Percentiles rank a stretch among this genome's conserved stretches.
phyloP scores from a whole-genome alignment of 1,140 invertebrate species.

The Chrysomallon squamiferum region DNA sequence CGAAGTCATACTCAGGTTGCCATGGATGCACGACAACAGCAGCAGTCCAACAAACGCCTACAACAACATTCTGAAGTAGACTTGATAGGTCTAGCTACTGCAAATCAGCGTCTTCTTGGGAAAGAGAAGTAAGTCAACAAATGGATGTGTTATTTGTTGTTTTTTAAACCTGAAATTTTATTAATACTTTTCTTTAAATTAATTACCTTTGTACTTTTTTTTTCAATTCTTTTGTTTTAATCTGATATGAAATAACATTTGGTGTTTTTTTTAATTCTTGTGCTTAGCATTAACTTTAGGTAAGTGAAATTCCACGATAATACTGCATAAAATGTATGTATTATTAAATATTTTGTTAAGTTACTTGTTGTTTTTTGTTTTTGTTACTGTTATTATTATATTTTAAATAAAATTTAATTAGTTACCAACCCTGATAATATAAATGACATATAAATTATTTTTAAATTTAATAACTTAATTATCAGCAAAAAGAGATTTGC shows the following conservation, averaged over 20 bases:
- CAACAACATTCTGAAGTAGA: constrained; percentile 8
- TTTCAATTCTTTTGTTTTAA: background rate
- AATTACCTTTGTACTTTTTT: background rate
- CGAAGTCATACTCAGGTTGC: constrained; percentile 29
- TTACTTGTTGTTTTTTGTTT: no score
- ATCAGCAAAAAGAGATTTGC: no score
- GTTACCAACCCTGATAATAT: no score
- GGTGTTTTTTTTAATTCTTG: background rate
- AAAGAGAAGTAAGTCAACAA: background rate
- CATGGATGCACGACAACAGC: constrained; percentile 6
- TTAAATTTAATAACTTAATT: no score
- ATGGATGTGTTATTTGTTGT: constrained; percentile 6
- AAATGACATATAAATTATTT: no score
- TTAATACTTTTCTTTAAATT: background rate
- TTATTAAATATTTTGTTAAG: no score
- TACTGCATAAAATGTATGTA: no score
- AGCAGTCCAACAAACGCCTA: constrained; percentile 5
- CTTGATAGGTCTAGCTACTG: constrained; percentile 11
- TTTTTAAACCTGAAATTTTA: background rate
- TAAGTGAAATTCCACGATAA: no score
- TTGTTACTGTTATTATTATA: no score
- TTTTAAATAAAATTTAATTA: no score
- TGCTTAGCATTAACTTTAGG: no score
- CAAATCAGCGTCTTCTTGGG: background rate
- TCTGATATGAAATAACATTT: background rate